These are phyloP conservation scores for Proales similis DNA, from an alignment of 1,140 invertebrate species.

Conservation along the genomic window DNA sequence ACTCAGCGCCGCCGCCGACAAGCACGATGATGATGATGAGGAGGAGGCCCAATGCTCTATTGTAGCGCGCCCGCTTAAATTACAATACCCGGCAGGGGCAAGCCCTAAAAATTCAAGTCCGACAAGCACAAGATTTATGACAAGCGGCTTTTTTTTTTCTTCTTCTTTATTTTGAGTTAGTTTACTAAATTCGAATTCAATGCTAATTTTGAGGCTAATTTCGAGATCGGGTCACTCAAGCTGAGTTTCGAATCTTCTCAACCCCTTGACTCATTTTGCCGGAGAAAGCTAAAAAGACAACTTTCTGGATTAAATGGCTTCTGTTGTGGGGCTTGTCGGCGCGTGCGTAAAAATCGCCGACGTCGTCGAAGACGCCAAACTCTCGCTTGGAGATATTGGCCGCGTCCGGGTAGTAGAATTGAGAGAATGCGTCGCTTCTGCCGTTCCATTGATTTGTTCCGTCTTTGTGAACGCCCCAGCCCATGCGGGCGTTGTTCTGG, in stretches of 20 bases:
- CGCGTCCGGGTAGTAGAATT: not conserved
- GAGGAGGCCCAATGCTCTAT: too few species aligned
- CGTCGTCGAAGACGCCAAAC: constrained; percentile 6
- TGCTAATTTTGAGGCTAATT: too few species aligned
- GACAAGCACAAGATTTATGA: too few species aligned
- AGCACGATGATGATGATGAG: too few species aligned
- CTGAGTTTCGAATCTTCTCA: constrained; percentile 21
- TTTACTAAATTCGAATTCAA: too few species aligned
- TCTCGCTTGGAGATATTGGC: not conserved
- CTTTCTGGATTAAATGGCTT: constrained; percentile 3
- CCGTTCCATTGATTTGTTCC: constrained; percentile 32
- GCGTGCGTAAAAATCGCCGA: not conserved
- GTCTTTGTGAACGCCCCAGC: constrained; percentile 9
- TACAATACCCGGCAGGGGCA: too few species aligned
- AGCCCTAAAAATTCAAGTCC: too few species aligned
- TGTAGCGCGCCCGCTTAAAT: too few species aligned
- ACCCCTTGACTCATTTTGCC: not conserved
- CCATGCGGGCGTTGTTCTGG: not conserved
- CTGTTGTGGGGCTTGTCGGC: not conserved
- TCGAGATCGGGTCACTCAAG: too few species aligned
- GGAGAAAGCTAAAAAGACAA: not conserved
- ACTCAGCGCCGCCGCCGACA: too few species aligned
- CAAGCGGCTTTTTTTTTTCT: too few species aligned
- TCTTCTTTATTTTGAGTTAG: too few species aligned
- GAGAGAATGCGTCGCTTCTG: constrained; percentile 1